These are phyloP conservation scores for Tenthredo scrophulariae DNA, from an alignment of 2,888 invertebrate genomes.

Conservation along the genomic window DNA sequence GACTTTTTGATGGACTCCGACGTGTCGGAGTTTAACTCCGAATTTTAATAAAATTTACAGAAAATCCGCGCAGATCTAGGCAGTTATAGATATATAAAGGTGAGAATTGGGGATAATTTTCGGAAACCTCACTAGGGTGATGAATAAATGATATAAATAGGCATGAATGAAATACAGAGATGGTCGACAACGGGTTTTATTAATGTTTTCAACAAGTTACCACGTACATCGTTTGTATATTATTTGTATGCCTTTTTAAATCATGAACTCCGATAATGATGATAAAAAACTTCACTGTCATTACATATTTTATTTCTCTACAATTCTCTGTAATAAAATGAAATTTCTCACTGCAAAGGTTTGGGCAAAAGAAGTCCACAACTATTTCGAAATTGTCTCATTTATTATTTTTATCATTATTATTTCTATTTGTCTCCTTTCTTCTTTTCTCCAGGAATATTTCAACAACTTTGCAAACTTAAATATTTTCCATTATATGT, in stretches of 20 bases:
- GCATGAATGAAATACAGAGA: not conserved
- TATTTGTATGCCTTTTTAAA: conserved; percentile 12
- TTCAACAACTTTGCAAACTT: conserved; percentile 1
- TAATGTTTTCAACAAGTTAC: conserved; percentile 16
- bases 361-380: not conserved
- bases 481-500: not conserved
- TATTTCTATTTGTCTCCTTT: not conserved
- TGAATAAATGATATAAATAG: not conserved
- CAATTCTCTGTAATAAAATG: not conserved
- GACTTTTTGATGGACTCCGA: too few relatives aligned
- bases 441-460: conserved; percentile 3
- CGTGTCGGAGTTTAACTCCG: not conserved
- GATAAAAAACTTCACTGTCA: not conserved
- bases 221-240: not conserved
- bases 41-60: not conserved
- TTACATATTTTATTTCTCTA: not conserved
- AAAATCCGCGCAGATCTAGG: not conserved
- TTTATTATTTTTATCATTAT: not conserved
- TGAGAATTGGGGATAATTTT: not conserved
- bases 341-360: not conserved
- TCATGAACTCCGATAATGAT: conserved; percentile 6
- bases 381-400: not conserved
- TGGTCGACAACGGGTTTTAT: conserved; percentile 10
- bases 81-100: not conserved
- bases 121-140: not conserved